Base-by-base conservation (phyloP, 23 tunicate species). In the Botrylloides violaceus region DNA sequence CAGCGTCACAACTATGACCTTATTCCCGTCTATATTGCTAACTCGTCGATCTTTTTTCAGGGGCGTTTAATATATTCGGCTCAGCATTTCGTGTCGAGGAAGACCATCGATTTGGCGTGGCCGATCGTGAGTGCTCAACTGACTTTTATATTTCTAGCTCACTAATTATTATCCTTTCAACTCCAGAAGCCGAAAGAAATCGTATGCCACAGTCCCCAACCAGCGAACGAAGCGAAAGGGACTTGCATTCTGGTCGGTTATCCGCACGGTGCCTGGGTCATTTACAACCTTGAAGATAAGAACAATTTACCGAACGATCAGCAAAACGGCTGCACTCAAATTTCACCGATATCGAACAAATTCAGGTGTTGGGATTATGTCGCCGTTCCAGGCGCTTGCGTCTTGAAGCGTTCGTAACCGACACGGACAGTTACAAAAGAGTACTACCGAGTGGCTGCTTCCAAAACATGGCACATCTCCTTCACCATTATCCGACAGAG, bases 191-290 rank as follows among this genome's bases (percentile, higher is more conserved):
- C 53, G 53, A 9, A 43, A 9, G 53, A 43, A 43, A 43, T 43
- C 15, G 15, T 15, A 15, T 43, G 53, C 15, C 53, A 43, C 9
- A 9, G 53, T 7, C 9, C 12, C 53, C 12, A 9, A 43, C 53
- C 53, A 43, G 9, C 53, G 15, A 15, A 15, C 15, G 53, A 15
- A 43, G 53, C 15, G 3, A 68, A 38, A 4, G 58, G 37, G 29
- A 19, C 36, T 12, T 68, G 74, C 30, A 6, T 68, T 5, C 12
- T 68, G 29, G 58, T 43, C 30, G 74, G 74, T 37, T 68, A 68
- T 68, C 74, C 74, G 6, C 74, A 68, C 47, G 56, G 58, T 37
- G 74, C 74, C 0, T 68, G 58, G 58, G 58, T 68, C 27, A 37
- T 21, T 9, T 39, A 15, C 24, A 68, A 0, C 9, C 56, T 0